A percentile compares a stretch with the other conserved stretches of the same genome.
phyloP scores from a whole-genome alignment of 2,113 vertebrate species.

The Sceloporus undulatus region DNA sequence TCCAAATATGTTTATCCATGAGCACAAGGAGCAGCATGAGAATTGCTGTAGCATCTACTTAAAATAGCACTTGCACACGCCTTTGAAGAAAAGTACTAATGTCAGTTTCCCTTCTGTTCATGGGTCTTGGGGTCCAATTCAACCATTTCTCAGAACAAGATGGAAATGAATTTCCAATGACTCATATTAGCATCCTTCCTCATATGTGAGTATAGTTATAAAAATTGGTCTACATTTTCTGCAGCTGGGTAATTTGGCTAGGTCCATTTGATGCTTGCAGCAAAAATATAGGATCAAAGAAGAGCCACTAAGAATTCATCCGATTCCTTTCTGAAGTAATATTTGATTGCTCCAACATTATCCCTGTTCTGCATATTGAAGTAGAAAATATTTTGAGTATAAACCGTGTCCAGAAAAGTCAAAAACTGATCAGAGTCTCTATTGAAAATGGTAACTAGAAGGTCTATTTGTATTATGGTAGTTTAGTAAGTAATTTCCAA shows the following conservation, averaged over 20 bases:
- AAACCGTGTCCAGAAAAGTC: constrained; percentile 22
- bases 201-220: background rate
- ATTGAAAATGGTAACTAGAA: background rate
- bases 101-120: background rate
- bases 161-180: constrained; percentile 16
- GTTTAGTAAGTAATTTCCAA: constrained; percentile 30
- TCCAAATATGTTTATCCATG: no score
- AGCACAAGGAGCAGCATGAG: background rate
- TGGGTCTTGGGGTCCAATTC: background rate
- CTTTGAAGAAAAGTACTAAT: background rate
- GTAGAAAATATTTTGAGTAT: background rate
- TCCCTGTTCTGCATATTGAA: constrained; percentile 1
- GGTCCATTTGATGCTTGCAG: constrained; percentile 21
- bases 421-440: background rate
- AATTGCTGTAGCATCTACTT: background rate
- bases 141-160: constrained; percentile 11
- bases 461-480: constrained; percentile 1
- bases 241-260: background rate
- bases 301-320: background rate
- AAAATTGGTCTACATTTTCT: background rate
- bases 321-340: constrained; percentile 7
- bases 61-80: background rate
- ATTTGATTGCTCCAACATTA: background rate
- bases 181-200: background rate
- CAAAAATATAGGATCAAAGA: constrained; percentile 21